Evolutionary conservation across 2,888 invertebrate species (phyloP), one percentile per base, ranked within the genome.

Genomic region (Frankliniella fusca): DNA sequence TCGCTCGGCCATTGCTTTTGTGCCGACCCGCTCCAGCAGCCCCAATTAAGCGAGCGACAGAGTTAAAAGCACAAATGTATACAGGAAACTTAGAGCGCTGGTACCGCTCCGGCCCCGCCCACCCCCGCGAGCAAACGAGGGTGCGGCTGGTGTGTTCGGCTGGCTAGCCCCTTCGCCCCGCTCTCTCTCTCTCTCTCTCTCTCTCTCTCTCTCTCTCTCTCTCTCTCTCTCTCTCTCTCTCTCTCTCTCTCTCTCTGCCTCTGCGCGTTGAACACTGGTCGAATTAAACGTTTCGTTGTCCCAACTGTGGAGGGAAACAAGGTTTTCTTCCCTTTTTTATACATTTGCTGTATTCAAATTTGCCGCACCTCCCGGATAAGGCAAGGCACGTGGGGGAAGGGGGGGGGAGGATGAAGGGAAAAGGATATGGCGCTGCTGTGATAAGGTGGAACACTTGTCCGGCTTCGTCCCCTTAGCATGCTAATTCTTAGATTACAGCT

Each of bases 401-500:
- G 38, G 38, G 38, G 38, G 38, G 38, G 38, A 5, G 38, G 38
- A 5, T 38, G 38, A 38, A 5, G 38, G 70, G 27, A 76, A 76
- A 15, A 20, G 54, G 61, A 61, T 61, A 20, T 61, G 15, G 61
- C 61, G 27, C 27, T 12, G 27, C 27, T 8, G 70, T 76, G 70
- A 76, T 76, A 76, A 76, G 70, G 70, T 10, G 27, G 3, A 76
- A 76, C 70, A 76, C 70, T 76, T 76, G 70, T 76, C 70, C 70
- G 70, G 70, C 70, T 11, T 23, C 70, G 70, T 76, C 70, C 27
- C 27, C 70, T 76, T 27, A 76, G 70, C 70, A 76, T 76, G 70
- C 70, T 76, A 76, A 76, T 76, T 76, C 70, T n/a, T 76, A 76
- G 70, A 23, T 76, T 76, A 76, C 70, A 76, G 70, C 27, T 38